Evolutionary conservation across 2,113 vertebrate genomes (phyloP).

Genomic region (Paralichthys olivaceus): DNA sequence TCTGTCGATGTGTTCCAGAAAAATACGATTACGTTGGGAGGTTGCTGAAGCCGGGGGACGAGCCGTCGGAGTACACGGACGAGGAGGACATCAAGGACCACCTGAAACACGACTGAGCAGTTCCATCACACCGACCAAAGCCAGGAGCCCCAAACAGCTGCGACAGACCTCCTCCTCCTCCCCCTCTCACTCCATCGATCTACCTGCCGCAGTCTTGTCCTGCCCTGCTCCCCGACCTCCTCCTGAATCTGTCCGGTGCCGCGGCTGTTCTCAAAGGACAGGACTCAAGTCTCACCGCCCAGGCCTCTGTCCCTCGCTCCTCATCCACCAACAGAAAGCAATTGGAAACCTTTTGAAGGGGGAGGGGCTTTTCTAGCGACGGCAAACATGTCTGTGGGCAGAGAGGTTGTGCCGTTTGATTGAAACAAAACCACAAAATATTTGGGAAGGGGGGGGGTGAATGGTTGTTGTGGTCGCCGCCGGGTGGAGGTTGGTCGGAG

Average conservation of each 20-base stretch:
- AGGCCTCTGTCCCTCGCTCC: conserved; percentile 45
- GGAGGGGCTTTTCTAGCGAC: conserved; percentile 35
- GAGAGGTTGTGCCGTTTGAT: conserved; percentile 40
- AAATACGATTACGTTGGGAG: conserved; percentile 99
- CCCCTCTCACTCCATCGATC: conserved; percentile 54
- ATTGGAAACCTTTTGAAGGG: conserved; percentile 71
- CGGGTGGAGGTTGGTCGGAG: conserved; percentile 25
- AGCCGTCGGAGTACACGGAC: conserved; percentile 98
- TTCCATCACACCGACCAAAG: conserved; percentile 89
- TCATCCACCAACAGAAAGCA: conserved; percentile 69
- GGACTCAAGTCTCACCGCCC: conserved; percentile 32
- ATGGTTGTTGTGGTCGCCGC: conserved; percentile 5
- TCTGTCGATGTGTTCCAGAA: conserved; percentile 80
- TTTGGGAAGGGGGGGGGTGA: not conserved
- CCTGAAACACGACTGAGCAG: conserved; percentile 96
- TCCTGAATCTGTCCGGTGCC: conserved; percentile 44
- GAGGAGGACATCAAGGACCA: conserved; percentile 99
- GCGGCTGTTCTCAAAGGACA: conserved; percentile 54
- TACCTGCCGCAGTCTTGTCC: conserved; percentile 11
- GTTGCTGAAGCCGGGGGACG: conserved; percentile 97
- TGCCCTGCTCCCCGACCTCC: conserved; percentile 10
- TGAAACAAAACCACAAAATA: conserved; percentile 56
- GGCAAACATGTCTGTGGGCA: conserved; percentile 53
- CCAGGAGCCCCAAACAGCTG: conserved; percentile 90
- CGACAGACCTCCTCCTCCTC: conserved; percentile 63